Conservation (phyloP, 2,113 vertebrate genomes). For the Chlorodrepanis virens region DNA sequence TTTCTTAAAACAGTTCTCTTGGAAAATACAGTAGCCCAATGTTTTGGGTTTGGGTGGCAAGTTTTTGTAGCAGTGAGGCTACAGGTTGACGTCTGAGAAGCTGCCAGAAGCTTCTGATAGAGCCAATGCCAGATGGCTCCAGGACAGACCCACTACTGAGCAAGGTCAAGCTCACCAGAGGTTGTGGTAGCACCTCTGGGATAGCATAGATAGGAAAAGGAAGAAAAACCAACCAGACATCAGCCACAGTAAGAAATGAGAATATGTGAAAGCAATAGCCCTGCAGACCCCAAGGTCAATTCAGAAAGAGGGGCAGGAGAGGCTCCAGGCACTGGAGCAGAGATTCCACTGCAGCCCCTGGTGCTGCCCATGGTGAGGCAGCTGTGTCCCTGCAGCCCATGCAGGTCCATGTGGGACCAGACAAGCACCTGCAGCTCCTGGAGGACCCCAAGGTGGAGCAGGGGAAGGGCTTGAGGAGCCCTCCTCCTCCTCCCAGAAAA, state of each 20-base stretch:
- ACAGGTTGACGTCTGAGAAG: neutral
- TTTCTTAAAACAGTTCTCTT: neutral
- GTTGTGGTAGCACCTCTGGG: neutral
- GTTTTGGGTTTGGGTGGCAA: neutral
- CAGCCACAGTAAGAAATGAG: neutral
- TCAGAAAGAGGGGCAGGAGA: neutral
- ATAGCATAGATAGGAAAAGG: neutral
- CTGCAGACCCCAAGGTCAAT: neutral
- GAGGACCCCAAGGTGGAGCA: neutral
- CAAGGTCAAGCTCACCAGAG: neutral
- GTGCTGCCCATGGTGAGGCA: neutral
- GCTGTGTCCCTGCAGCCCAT: neutral
- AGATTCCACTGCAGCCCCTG: neutral
- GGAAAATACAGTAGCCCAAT: neutral
- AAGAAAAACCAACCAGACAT: neutral
- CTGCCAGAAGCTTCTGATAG: neutral
- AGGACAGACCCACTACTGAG: neutral
- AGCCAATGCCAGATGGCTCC: neutral
- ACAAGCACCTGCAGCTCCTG: neutral
- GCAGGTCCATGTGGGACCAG: fast-evolving
- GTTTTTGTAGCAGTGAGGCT: neutral
- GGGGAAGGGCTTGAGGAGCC: neutral
- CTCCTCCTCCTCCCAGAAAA: neutral
- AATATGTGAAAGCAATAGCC: neutral
- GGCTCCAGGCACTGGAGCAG: fast-evolving